Evolutionary conservation across 2,888 invertebrate species (phyloP), one percentile per base, ranked within the genome.

Genomic region (Cataglyphis cursor): DNA sequence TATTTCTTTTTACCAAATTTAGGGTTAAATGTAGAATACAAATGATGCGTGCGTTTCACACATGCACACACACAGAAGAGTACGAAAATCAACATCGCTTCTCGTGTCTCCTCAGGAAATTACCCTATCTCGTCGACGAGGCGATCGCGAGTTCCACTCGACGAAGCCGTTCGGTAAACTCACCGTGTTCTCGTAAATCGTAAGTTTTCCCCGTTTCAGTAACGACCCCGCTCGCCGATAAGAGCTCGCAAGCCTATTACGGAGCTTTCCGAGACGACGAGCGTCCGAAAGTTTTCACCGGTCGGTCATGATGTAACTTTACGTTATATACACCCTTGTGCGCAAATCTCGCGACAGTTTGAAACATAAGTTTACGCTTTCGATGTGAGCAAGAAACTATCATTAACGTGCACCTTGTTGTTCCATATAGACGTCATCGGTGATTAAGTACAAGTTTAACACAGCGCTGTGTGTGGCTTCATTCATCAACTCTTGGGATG

Each of bases 111-210:
- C 28, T 57, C 12, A 68, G 68, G 24, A 82, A 81, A 81, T 82
- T 82, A 82, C 62, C 75, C 68, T 82, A 82, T 75, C 82, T 38
- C 64, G 44, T 70, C 66, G 35, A 28, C 74, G 62, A 48, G 28
- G 21, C 59, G 51, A 51, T n/a, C n/a, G 51, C 51, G 66, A 54
- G 41, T 75, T 62, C 31, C 62, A 24, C 68, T 73, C 54, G 57
- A 54, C 68, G 74, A 81, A 81, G 62, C 81, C 72, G 54, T 62
- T 80, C 44, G 38, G 73, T 73, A 81, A 83, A 73, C 85, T 81
- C 73, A 54, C 65, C 44, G 65, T 83, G 73, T 62, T 75, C 70
- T 65, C 81, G 78, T 88, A 88, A 88, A 88, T 88, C 83, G 86
- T 78, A 78, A 85, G 81, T 84, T 88, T 83, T 84, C 85, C 68